phyloP scores from a whole-genome alignment of 2,888 invertebrate genomes.

The Dugesia japonica region DNA sequence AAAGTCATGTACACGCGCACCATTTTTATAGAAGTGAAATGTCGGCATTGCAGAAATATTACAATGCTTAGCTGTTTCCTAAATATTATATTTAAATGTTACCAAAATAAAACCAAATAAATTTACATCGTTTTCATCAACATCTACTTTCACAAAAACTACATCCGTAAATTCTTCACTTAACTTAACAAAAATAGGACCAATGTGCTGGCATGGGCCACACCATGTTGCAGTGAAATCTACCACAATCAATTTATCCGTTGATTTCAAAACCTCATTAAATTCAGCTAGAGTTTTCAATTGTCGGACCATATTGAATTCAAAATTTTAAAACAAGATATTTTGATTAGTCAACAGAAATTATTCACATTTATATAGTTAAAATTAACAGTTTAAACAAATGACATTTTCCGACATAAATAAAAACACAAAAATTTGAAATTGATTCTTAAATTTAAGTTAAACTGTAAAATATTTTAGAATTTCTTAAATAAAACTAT shows the following conservation, averaged over 20 bases:
- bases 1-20: neutral
- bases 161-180: neutral
- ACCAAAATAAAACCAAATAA: too few species aligned
- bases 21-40: slow-evolving; percentile 17
- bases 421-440: too few species aligned
- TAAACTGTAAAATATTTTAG: too few species aligned
- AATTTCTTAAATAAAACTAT: too few species aligned
- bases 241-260: neutral
- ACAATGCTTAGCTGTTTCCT: neutral
- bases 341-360: too few species aligned
- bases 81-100: too few species aligned
- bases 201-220: neutral
- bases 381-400: too few species aligned
- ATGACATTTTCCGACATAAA: too few species aligned
- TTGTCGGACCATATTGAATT: neutral
- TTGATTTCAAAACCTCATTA: neutral
- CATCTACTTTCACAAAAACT: slow-evolving; percentile 13
- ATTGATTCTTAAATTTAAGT: too few species aligned
- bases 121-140: neutral
- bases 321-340: too few species aligned
- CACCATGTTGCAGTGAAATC: slow-evolving; percentile 12
- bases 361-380: too few species aligned
- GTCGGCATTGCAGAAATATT: neutral
- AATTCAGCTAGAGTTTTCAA: neutral
- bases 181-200: neutral